Percentiles rank a stretch among this genome's conserved stretches.
Conservation (phyloP, 1,140 invertebrate genomes). For the Scaptomyza montana region DNA sequence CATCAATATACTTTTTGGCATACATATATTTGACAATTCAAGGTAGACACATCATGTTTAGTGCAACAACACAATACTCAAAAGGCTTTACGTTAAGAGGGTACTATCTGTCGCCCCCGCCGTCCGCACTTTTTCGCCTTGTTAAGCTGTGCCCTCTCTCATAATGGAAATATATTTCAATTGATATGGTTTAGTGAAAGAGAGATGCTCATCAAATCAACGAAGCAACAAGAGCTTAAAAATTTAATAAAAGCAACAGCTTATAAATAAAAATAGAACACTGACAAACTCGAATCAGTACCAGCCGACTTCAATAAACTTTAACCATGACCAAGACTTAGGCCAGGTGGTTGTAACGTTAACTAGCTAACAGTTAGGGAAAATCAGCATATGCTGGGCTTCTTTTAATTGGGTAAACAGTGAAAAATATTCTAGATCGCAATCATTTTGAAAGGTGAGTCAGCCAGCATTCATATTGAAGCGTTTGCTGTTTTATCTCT, state of each 20-base stretch:
- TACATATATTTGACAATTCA: neutral
- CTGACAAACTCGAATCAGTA: constrained; percentile 43
- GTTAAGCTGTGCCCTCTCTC: neutral
- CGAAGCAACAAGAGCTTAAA: constrained; percentile 75
- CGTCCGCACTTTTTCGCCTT: neutral
- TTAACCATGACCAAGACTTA: constrained; percentile 9
- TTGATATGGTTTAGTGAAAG: constrained; percentile 63
- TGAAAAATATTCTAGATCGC: constrained; percentile 39
- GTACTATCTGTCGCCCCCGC: constrained; percentile 9
- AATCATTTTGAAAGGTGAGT: constrained; percentile 37
- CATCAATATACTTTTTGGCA: neutral
- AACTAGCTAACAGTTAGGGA: constrained; percentile 38
- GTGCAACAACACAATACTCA: neutral
- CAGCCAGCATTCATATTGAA: constrained; percentile 30
- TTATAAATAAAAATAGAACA: constrained; percentile 35
- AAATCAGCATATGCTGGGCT: constrained; percentile 64
- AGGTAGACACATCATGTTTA: neutral
- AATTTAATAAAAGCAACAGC: constrained; percentile 75
- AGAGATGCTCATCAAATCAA: constrained; percentile 60
- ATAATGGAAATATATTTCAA: constrained; percentile 59
- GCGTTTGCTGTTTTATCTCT: constrained; percentile 39
- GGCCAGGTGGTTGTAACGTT: constrained; percentile 5
- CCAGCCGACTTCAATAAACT: constrained; percentile 41
- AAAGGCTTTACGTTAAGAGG: constrained; percentile 7
- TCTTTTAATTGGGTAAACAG: constrained; percentile 70